Evolutionary conservation across 2,888 invertebrate species (phyloP), one percentile per base, ranked within the genome.

Genomic region (Penaeus monodon): DNA sequence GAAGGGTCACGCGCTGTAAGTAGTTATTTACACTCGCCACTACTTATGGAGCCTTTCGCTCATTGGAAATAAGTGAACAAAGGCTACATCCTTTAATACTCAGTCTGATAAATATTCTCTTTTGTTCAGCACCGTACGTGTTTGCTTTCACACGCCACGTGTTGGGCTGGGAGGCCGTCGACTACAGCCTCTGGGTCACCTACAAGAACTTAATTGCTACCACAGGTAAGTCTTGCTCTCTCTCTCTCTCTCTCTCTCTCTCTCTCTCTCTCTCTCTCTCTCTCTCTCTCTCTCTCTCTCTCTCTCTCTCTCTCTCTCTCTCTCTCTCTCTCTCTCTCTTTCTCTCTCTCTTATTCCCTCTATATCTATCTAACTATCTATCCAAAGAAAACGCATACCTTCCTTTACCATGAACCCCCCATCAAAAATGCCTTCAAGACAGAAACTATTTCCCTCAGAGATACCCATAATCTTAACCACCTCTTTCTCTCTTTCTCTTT

Each of bases 111-210:
- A 29, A 24, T 33, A 63, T 33, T 22, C 27, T 33, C 29, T 33
- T 66, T 49, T 49, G 24, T 63, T 77, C 84, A 89, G 89, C 88
- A 44, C 88, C 89, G 8, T 89, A 89, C 77, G 88, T 89, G 73
- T 89, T 85, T 73, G 88, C 88, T 24, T 89, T 88, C 84, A 88
- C 89, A 49, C 83, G 88, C n/a, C 88, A 88, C 22, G 89, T 88
- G 38, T 79, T 89, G 78, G 83, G 79, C n/a, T 89, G 89, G 89
- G 83, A 85, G 24, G 88, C 89, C 38, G 76, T 76, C 1, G 89
- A 89, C 49, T 89, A 89, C 84, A 88, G 89, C 49, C 73, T 86
- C 22, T 89, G 89, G 89, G 89, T 89, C 64, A 88, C 89, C n/a
- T 89, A 81, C 84, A 89, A 89, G 81, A 89, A 89, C 79, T 49